These are phyloP conservation scores for Dipodomys merriami DNA, from an alignment of 2,113 vertebrate genomes.

Conservation along the genomic window DNA sequence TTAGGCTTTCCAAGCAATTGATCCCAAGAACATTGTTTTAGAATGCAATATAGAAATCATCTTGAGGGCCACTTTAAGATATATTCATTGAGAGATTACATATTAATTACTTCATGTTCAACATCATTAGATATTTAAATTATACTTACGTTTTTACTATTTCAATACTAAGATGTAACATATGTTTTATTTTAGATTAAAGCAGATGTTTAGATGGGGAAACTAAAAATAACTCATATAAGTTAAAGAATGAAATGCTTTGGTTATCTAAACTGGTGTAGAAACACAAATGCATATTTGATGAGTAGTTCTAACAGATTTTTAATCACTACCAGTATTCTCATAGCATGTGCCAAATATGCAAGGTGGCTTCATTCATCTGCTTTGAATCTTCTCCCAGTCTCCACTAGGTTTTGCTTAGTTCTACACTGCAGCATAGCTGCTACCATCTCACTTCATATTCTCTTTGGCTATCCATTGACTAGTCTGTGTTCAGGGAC, in stretches of 20 bases:
- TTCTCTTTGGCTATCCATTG: not conserved
- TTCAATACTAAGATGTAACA: too few species aligned
- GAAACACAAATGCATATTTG: conserved; percentile 1
- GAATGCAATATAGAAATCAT: not conserved
- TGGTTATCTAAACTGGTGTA: conserved; percentile 9
- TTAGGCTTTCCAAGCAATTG: conserved; percentile 29
- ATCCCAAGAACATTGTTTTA: not conserved
- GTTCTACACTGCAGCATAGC: not conserved
- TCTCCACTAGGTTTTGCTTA: not conserved
- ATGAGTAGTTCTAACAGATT: not conserved
- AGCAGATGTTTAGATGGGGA: not conserved
- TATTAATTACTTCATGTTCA: not conserved
- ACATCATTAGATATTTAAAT: not conserved
- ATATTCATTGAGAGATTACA: not conserved
- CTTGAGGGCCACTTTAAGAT: not conserved
- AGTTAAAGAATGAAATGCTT: conserved; percentile 3
- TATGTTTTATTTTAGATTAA: conserved; percentile 25
- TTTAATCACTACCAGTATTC: not conserved
- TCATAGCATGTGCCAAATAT: not conserved
- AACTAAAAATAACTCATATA: conserved; percentile 24
- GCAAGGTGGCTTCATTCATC: not conserved
- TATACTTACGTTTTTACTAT: too few species aligned
- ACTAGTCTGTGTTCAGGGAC: not conserved
- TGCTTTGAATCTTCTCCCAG: not conserved
- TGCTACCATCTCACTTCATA: not conserved